Evolutionary conservation across 1,140 invertebrate genomes (phyloP), one percentile per base, ranked within the genome.

Genomic region (Drosophila arizonae): DNA sequence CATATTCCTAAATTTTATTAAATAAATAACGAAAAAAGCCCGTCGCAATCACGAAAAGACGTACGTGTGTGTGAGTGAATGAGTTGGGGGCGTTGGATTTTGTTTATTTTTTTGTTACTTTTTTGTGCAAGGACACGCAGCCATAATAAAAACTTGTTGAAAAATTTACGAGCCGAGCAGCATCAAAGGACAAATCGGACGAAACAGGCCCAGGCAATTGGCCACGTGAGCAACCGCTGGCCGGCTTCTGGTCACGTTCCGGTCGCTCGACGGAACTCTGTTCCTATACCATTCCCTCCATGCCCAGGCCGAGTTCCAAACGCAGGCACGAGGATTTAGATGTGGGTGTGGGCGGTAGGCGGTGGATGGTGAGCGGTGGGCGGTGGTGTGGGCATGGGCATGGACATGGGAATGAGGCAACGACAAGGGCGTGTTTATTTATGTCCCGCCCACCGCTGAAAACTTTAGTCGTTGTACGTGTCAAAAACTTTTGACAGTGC

Each of bases 91-190:
- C 9, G 15, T 51, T 33, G 57, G 28, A 56, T 64, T 58, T 66
- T 66, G n/a, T 17, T 66, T 46, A 43, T 62, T 63, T 39, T 56
- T 57, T 28, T 70, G 21, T 4, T 62, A 28, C 43, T 60, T 26
- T 60, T 60, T 36, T 60, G 48, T 68, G 55, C 50, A 65, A 69
- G 70, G 65, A 77, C 77, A 79, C 75, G 77, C 64, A 79, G 74
- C 55, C 69, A 79, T 79, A 79, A 79, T 77, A 79, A 79, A 79
- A 79, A 79, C 77, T 79, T 79, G 77, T 79, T 79, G 77, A 79
- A 79, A 79, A 79, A 79, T 79, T 79, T 79, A 79, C 75, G 77
- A 77, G 77, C 77, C 15, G 15, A 65, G 70, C 75, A 70, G 51
- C 75, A 56, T 67, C 71, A 75, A 80, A 70, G 71, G 72, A 75